Evolutionary conservation across 2,113 vertebrate species (phyloP).

Genomic region (Takifugu bimaculatus): DNA sequence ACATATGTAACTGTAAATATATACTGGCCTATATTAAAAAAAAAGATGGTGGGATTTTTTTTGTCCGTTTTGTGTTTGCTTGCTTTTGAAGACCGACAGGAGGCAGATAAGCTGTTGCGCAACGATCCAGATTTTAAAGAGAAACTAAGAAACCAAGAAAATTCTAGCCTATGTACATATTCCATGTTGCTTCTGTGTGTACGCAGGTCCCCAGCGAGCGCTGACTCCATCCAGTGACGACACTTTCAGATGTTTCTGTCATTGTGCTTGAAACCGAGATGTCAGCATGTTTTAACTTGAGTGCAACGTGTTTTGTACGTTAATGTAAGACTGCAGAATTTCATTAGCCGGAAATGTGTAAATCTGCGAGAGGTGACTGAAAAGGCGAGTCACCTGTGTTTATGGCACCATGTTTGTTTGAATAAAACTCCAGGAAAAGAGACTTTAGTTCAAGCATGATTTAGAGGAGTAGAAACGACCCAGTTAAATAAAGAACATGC

Average conservation of each 20-base stretch:
- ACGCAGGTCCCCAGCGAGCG: neutral
- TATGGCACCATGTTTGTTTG: slow-evolving; percentile 72
- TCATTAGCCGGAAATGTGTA: slow-evolving; percentile 66
- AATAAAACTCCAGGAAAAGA: slow-evolving; percentile 72
- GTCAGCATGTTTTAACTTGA: slow-evolving; percentile 68
- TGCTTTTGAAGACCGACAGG: slow-evolving; percentile 39
- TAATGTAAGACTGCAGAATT: slow-evolving; percentile 64
- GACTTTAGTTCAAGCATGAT: slow-evolving; percentile 52
- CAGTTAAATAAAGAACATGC: neutral
- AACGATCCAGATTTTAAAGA: neutral
- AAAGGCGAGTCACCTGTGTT: slow-evolving; percentile 66
- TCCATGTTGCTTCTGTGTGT: slow-evolving; percentile 63
- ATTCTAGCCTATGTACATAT: slow-evolving; percentile 36
- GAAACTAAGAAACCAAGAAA: neutral
- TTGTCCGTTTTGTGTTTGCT: slow-evolving; percentile 39
- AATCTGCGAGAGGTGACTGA: slow-evolving; percentile 56
- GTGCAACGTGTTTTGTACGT: slow-evolving; percentile 70
- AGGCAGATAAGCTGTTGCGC: neutral
- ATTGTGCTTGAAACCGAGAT: slow-evolving; percentile 52
- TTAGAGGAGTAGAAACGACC: slow-evolving; percentile 14
- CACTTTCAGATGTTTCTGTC: slow-evolving; percentile 25
- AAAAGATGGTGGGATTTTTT: slow-evolving; percentile 53
- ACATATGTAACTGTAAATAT: slow-evolving; percentile 64
- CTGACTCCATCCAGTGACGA: slow-evolving; percentile 29
- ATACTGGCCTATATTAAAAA: slow-evolving; percentile 50